Base-by-base conservation (phyloP, 2,113 vertebrate genomes). In the Oostethus manadensis region DNA sequence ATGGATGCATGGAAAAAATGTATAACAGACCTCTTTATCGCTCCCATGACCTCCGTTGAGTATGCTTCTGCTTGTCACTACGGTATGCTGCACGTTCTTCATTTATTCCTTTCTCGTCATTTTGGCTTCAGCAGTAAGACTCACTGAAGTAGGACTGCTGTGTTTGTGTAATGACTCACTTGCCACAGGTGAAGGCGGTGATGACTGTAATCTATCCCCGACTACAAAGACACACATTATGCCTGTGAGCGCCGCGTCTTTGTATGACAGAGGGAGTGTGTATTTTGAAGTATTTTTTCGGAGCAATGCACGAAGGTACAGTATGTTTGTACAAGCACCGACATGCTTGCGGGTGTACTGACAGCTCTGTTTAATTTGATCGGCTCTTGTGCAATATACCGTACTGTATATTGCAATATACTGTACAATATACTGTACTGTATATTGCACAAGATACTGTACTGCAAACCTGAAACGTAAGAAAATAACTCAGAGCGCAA, bases 151-250 rank as follows among this genome's bases (percentile, higher is more conserved):
- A n/a, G n/a, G n/a, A n/a, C 13, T 42, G 13, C 17, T 29, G 23
- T 51, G 23, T 17, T 50, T 50, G 22, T 44, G 62, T 49, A 55
- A 73, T 74, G 73, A 76, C n/a, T 76, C 78, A 70, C 33, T 18
- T 68, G n/a, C 60, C 56, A 46, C 26, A 22, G 66, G 17, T 55
- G 48, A 61, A 59, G 22, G 15, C 60, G 15, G 20, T 42, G 62
- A 74, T 68, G 60, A 67, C 23, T 49, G 45, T 61, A 56, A 69
- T 78, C 65, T 60, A 46, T 56, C 47, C 40, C 64, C 48, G 29
- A 35, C 18, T 64, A 48, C 15, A 44, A 56, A 70, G 71, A 50
- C 61, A 43, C 48, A 46, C 49, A 29, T 48, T 22, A 15, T 40
- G 38, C 21, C 44, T 58, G 40, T 4, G 22, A 48, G 48, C 10